A percentile compares a stretch with the other conserved stretches of the same genome.
Conservation (phyloP, 2,888 invertebrate species). For the Embidobia sp. region DNA sequence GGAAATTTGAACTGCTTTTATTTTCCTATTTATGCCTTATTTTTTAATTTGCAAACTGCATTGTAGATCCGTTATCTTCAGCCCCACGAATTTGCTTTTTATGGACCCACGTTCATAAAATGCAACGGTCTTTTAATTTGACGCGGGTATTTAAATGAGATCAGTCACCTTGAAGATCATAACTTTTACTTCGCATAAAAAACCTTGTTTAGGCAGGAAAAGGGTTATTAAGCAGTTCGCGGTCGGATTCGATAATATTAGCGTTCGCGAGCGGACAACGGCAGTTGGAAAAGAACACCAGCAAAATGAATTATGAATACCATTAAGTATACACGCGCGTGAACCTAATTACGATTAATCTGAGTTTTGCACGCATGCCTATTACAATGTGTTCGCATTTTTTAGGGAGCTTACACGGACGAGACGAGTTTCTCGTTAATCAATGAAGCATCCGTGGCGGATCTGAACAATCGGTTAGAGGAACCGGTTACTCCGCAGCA, state of each 20-base stretch:
- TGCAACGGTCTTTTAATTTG: slow-evolving; percentile 2
- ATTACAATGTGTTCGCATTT: slow-evolving; percentile 4
- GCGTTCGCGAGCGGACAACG: background rate
- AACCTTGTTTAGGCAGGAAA: slow-evolving; percentile 26
- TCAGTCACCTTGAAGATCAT: slow-evolving; percentile 46
- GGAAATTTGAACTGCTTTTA: too few relatives aligned
- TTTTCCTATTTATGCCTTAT: too few relatives aligned
- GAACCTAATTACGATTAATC: slow-evolving; percentile 1
- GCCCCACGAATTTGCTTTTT: slow-evolving; percentile 10
- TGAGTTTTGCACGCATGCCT: background rate
- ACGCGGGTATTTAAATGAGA: slow-evolving; percentile 37
- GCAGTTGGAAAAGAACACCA: background rate
- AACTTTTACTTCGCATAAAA: slow-evolving; percentile 37
- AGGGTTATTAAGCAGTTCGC: slow-evolving; percentile 14
- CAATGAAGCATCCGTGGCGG: slow-evolving; percentile 86
- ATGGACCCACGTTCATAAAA: slow-evolving; percentile 10
- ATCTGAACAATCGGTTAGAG: slow-evolving; percentile 85
- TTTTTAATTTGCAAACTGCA: slow-evolving; percentile 12
- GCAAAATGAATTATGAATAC: slow-evolving; percentile 1
- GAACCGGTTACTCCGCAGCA: slow-evolving; percentile 83
- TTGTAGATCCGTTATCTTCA: slow-evolving; percentile 5
- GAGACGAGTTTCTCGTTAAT: slow-evolving; percentile 87
- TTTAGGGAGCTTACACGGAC: slow-evolving; percentile 86
- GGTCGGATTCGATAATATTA: slow-evolving; percentile 22
- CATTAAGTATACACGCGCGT: background rate